Base-by-base conservation (phyloP, 2,797 vertebrate genomes). In the Neosilurus hyrtlii region DNA sequence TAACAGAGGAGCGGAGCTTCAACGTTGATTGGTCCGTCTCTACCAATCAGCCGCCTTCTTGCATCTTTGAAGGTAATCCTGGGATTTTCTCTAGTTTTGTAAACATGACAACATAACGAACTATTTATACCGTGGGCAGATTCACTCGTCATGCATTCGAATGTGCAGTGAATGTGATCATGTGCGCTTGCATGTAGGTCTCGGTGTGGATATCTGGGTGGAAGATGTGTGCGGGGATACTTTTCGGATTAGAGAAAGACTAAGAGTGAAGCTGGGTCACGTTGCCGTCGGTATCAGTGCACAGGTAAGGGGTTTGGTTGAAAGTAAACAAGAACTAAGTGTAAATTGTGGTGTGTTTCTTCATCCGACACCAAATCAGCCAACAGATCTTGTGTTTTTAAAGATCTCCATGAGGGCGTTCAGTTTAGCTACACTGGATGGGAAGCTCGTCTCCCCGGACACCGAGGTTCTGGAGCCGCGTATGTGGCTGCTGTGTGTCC, bases 171-270 rank as follows among this genome's bases (percentile, higher is more conserved):
- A 37, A 37, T 57, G 54, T 57, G 16, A 74, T 2, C 16, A 6
- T 70, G n/a, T 74, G 37, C 37, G n/a, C 71, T 37, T 67, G 37
- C 54, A 61, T 61, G 18, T 61, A 89, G 15, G 83, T 85, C 54
- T 92, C 96, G 98, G 98, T 77, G 95, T 98, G 37, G 97, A 97
- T 91, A 92, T 99, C 87, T 96, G 97, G 92, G 96, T 99, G 22
- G 96, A 97, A 90, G 92, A 96, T 86, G 92, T 96, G 66, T 96
- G 92, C 3, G 97, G 97, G 0, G 95, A 96, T 79, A 96, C 95
- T 83, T 89, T 99, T 83, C 94, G 96, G 90, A 98, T 99, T 87
- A 94, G 96, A 7, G 98, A 99, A 85, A 95, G 94, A 43, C 94
- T 93, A 70, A 95, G 92, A 83, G 96, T 96, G 83, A 97, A 96